A percentile compares a stretch with the other conserved stretches of the same genome.
Conservation (phyloP, 2,888 invertebrate species). For the Steromphala cineraria region DNA sequence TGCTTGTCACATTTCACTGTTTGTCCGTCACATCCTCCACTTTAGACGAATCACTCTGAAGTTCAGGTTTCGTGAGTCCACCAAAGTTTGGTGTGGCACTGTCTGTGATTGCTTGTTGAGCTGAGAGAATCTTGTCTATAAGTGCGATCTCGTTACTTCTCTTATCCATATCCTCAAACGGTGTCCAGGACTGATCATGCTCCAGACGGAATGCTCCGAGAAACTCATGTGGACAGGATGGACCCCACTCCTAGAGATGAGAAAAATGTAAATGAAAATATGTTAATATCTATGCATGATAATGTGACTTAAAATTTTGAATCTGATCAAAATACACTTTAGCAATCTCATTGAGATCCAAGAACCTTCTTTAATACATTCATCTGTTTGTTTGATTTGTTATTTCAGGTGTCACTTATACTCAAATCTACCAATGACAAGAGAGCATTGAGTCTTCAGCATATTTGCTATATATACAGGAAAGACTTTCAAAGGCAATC, state of each 20-base stretch:
- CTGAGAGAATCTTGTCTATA: constrained; percentile 67
- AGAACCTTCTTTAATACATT: too few species aligned
- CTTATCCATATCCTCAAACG: constrained; percentile 74
- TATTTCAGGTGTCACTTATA: too few species aligned
- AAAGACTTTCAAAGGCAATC: too few species aligned
- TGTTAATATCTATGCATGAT: background rate
- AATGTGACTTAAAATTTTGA: background rate
- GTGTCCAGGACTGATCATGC: constrained; percentile 84
- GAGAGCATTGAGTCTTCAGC: too few species aligned
- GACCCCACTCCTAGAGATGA: constrained; percentile 82
- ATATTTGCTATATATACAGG: too few species aligned
- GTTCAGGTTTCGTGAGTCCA: background rate
- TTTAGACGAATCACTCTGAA: too few species aligned
- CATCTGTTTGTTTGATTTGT: too few species aligned
- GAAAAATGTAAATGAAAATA: background rate
- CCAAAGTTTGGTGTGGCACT: constrained; percentile 44
- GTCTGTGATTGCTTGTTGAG: constrained; percentile 63
- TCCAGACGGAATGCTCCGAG: constrained; percentile 83
- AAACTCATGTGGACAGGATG: constrained; percentile 79
- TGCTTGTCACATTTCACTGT: too few species aligned
- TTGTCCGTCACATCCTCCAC: too few species aligned
- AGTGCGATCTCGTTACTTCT: constrained; percentile 60
- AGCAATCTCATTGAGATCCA: too few species aligned
- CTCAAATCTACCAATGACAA: too few species aligned
- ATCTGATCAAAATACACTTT: too few species aligned